phyloP scores from a whole-genome alignment of 2,113 vertebrate genomes.

The Ceratotherium simum region DNA sequence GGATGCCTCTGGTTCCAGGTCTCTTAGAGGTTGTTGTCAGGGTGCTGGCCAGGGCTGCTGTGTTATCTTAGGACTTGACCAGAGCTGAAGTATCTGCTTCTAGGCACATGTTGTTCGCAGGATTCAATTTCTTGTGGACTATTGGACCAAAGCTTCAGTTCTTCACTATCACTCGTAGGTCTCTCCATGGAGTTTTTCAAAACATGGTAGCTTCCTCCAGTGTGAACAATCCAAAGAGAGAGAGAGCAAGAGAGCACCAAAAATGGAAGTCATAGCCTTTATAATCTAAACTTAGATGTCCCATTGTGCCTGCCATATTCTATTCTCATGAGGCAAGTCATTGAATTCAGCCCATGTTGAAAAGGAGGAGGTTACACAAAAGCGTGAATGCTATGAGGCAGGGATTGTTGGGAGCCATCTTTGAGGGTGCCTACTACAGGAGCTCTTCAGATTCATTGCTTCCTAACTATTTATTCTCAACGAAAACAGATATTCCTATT shows the following conservation, averaged over 20 bases:
- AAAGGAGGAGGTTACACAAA: neutral
- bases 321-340: neutral
- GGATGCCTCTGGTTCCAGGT: neutral
- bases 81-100: neutral
- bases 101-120: neutral
- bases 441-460: neutral
- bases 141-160: neutral
- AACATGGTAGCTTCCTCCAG: neutral
- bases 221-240: neutral
- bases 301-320: neutral
- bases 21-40: neutral
- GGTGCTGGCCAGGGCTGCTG: neutral
- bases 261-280: neutral
- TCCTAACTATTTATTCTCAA: neutral
- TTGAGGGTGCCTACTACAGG: neutral
- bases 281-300: neutral
- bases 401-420: neutral
- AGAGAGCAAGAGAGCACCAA: neutral
- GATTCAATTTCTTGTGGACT: neutral
- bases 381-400: fast-evolving
- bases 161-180: neutral
- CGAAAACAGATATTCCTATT: neutral
- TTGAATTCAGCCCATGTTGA: neutral
- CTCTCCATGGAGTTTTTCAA: neutral
- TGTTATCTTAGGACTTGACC: neutral